Conservation (phyloP, 2,888 invertebrate genomes). For the Pycnomerus fuliginosus region DNA sequence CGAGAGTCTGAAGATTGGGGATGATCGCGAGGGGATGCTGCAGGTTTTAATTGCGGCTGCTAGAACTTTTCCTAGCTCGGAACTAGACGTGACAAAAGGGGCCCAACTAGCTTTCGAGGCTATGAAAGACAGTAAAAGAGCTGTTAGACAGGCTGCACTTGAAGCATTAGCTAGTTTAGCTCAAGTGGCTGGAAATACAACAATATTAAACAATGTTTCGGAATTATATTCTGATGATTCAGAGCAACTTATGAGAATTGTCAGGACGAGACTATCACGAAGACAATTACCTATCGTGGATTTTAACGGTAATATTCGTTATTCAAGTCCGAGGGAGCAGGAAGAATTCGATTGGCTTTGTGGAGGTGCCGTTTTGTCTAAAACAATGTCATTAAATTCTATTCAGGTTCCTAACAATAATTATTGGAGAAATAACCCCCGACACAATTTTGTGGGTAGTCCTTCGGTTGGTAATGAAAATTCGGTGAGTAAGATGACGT, state of each 20-base stretch:
- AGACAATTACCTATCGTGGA: conserved; percentile 72
- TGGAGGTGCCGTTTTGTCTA: conserved; percentile 50
- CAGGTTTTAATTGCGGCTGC: conserved; percentile 76
- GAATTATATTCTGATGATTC: conserved; percentile 50
- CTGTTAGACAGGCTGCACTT: conserved; percentile 74
- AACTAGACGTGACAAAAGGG: conserved; percentile 60
- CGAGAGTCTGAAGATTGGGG: conserved; percentile 26
- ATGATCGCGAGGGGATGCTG: conserved; percentile 65
- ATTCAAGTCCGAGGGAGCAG: conserved; percentile 60
- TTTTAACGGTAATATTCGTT: conserved; percentile 71
- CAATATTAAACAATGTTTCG: conserved; percentile 58
- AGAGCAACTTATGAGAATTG: conserved; percentile 66
- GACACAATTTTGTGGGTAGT: conserved; percentile 27
- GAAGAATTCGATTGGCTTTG: conserved; percentile 78
- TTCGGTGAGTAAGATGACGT: conserved; percentile 25
- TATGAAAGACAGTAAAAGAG: conserved; percentile 63
- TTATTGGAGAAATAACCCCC: conserved; percentile 44
- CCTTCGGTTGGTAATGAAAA: not conserved
- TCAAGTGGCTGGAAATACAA: conserved; percentile 65
- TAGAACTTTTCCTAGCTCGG: conserved; percentile 76
- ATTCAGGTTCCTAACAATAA: conserved; percentile 31
- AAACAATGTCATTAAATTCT: conserved; percentile 13
- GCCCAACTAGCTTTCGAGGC: conserved; percentile 45
- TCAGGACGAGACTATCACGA: conserved; percentile 73
- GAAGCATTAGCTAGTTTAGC: conserved; percentile 78